Evolutionary conservation across 2,888 invertebrate genomes (phyloP).

Genomic region (Melinopterus prodromus): DNA sequence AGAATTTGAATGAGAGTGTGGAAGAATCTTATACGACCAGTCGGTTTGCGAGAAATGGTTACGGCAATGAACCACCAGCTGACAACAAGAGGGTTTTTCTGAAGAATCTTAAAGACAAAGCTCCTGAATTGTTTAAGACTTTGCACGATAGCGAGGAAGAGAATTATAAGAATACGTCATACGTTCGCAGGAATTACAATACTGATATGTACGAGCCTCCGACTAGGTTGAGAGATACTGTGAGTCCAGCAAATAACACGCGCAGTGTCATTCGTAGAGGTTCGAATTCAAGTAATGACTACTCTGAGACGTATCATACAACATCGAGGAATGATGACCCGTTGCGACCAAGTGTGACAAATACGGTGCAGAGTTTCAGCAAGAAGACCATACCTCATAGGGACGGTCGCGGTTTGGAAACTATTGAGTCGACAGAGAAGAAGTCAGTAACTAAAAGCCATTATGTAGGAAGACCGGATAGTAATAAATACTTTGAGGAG

Average conservation of each 20-base stretch:
- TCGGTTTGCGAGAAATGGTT: constrained; percentile 66
- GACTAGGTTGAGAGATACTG: constrained; percentile 56
- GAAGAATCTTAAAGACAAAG: constrained; percentile 73
- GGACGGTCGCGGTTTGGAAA: constrained; percentile 71
- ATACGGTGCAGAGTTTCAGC: constrained; percentile 74
- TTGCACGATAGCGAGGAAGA: constrained; percentile 70
- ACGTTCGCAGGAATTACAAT: constrained; percentile 55
- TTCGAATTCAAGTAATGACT: constrained; percentile 74
- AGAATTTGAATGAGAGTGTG: constrained; percentile 73
- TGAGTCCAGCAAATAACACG: constrained; percentile 57
- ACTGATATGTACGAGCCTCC: constrained; percentile 60
- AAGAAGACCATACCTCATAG: constrained; percentile 74
- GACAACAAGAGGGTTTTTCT: constrained; percentile 73
- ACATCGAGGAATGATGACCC: constrained; percentile 74
- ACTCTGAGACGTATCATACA: constrained; percentile 75
- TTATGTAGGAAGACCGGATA: constrained; percentile 50
- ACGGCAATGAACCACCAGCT: constrained; percentile 56
- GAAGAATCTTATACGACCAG: constrained; percentile 60
- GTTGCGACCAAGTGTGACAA: constrained; percentile 72
- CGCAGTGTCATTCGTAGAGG: constrained; percentile 68
- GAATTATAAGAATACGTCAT: constrained; percentile 55
- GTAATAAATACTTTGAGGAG: constrained; percentile 65
- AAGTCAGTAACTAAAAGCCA: constrained; percentile 75
- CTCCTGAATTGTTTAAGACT: constrained; percentile 76
- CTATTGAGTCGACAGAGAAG: constrained; percentile 75